Conservation (phyloP, 2,113 vertebrate species). For the Oophaga pumilio region DNA sequence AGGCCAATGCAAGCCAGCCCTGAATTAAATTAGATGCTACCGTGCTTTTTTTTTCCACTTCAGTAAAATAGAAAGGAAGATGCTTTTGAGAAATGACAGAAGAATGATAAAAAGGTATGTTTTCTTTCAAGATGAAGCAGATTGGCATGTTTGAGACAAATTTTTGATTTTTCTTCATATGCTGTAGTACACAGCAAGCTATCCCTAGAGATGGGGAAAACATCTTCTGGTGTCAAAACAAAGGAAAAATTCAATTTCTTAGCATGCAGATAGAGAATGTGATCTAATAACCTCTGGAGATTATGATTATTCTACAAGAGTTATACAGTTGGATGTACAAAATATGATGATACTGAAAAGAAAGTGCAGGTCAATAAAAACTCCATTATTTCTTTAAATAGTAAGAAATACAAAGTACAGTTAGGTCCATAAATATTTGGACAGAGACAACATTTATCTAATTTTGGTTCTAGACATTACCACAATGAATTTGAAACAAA, state of each 20-base stretch:
- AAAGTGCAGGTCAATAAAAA: neutral
- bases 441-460: too few species aligned
- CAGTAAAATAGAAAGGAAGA: slow-evolving; percentile 32
- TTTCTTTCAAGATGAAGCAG: slow-evolving; percentile 51
- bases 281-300: slow-evolving; percentile 22
- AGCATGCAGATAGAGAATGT: neutral
- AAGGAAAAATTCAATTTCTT: neutral
- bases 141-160: slow-evolving; percentile 48
- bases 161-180: slow-evolving; percentile 37
- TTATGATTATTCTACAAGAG: neutral
- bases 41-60: slow-evolving; percentile 33
- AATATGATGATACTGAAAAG: neutral
- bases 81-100: slow-evolving; percentile 43
- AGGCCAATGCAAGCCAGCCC: slow-evolving; percentile 21
- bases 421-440: too few species aligned
- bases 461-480: too few species aligned
- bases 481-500: too few species aligned
- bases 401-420: too few species aligned
- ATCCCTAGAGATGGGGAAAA: slow-evolving; percentile 37
- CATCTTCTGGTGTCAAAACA: slow-evolving; percentile 43
- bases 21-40: slow-evolving; percentile 39
- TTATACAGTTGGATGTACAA: neutral
- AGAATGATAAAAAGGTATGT: slow-evolving; percentile 40
- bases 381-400: too few species aligned
- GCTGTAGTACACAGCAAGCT: slow-evolving; percentile 27